Base-by-base conservation (phyloP, 2,888 invertebrate species). In the Tenthredo mesomela region DNA sequence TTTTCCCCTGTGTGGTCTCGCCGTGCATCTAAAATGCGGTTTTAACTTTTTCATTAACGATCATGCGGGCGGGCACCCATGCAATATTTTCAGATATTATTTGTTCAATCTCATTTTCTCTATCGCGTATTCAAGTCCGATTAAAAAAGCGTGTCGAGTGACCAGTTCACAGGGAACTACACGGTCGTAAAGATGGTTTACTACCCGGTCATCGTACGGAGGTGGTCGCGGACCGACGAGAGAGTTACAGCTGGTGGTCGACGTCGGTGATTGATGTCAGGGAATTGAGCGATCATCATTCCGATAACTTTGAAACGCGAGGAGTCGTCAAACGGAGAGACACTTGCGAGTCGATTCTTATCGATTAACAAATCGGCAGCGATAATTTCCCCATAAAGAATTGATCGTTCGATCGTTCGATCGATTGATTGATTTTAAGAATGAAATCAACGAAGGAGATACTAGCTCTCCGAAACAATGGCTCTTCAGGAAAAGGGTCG, bases 261-360 rank as follows among this genome's bases (percentile, higher is more conserved):
- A 29, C 85, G 82, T 87, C 86, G 80, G 89, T 92, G 92, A 93
- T 92, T 90, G 92, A 92, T 92, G 90, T 88, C 89, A 87, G 85
- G 87, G 89, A 89, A 91, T 92, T 91, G 92, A 91, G 91, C 88
- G 91, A 90, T 92, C 90, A 90, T 90, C 89, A 47, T 47, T 89
- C 88, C 88, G 88, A 89, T 88, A 89, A 90, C 86, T 88, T 84
- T 80, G 85, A 85, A 86, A 47, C 78, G 80, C 25, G 33, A 80
- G 78, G 54, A 85, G 67, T 67, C 67, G 67, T 67, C 67, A 80
- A 85, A 67, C 9, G 29, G 33, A 25, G 1, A 61, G 65, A 61
- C 80, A 61, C 80, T 65, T 6, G 77, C 54, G 61, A 61, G 61
- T 54, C 58, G 37, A 80, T 54, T 61, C 21, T 80, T 43, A 65